Conservation (phyloP, 2,797 vertebrate genomes). For the Apogon hyalosoma region DNA sequence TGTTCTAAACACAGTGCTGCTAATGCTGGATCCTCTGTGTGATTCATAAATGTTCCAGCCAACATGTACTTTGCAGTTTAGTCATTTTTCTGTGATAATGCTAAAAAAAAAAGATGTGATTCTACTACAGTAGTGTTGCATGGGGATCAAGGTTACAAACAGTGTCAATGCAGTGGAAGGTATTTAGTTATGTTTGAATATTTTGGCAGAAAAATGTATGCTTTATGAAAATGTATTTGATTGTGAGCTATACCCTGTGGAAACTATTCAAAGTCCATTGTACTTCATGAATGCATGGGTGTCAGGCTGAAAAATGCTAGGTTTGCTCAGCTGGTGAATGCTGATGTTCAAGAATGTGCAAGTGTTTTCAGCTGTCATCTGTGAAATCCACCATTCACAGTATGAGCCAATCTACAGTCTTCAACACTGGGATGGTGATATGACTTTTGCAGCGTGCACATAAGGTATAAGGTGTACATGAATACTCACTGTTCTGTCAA, state of each 20-base stretch:
- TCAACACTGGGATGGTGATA: too few species aligned
- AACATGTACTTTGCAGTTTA: slow-evolving; percentile 27
- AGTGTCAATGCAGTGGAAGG: slow-evolving; percentile 15
- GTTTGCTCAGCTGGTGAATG: slow-evolving; percentile 41
- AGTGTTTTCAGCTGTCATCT: slow-evolving; percentile 53
- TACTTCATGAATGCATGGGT: slow-evolving; percentile 42
- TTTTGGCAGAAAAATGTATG: background rate
- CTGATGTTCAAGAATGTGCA: slow-evolving; percentile 17
- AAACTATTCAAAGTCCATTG: slow-evolving; percentile 23
- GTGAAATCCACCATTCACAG: slow-evolving; percentile 6
- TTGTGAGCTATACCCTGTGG: background rate
- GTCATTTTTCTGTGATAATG: slow-evolving; percentile 32
- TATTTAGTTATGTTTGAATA: slow-evolving; percentile 24
- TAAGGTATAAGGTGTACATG: too few species aligned
- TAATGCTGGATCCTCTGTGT: slow-evolving; percentile 57
- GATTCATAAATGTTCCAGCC: slow-evolving; percentile 50
- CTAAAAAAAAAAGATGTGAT: slow-evolving; percentile 30
- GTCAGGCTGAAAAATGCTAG: slow-evolving; percentile 31
- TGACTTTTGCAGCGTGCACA: too few species aligned
- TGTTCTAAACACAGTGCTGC: slow-evolving; percentile 51
- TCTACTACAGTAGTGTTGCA: slow-evolving; percentile 11
- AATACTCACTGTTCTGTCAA: too few species aligned
- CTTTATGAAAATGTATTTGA: slow-evolving; percentile 6
- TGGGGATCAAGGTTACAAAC: slow-evolving; percentile 44
- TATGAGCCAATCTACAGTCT: too few species aligned